Conservation (phyloP, 2,797 vertebrate species). For the Naso thynnoides region DNA sequence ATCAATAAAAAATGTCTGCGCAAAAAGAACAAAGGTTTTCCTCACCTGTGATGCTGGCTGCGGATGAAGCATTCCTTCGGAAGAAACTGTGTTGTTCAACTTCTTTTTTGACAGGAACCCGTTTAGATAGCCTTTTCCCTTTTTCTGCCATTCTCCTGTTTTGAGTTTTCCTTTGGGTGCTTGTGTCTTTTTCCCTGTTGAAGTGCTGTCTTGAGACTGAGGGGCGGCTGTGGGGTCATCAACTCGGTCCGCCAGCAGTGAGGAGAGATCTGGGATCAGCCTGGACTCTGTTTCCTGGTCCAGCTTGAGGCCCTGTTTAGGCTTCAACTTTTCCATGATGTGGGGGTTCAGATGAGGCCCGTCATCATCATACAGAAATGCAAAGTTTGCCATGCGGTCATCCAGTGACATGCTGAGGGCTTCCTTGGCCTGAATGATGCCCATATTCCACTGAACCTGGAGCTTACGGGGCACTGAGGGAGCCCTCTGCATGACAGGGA, state of each 20-base stretch:
- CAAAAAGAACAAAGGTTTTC: background rate
- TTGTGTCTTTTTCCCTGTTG: constrained; percentile 59
- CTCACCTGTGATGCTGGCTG: constrained; percentile 42
- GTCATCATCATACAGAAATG: constrained; percentile 89
- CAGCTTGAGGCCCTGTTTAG: constrained; percentile 53
- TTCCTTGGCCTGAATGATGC: constrained; percentile 91
- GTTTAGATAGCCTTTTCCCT: constrained; percentile 9
- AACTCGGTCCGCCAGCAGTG: constrained; percentile 63
- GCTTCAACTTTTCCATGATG: constrained; percentile 86
- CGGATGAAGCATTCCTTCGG: constrained; percentile 33
- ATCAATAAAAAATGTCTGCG: background rate
- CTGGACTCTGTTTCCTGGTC: constrained; percentile 34
- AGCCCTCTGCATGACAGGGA: constrained; percentile 48
- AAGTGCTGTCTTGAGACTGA: constrained; percentile 65
- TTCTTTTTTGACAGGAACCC: constrained; percentile 48
- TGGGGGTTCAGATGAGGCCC: constrained; percentile 90
- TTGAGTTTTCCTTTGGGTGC: constrained; percentile 45
- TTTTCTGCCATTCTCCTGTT: constrained; percentile 20
- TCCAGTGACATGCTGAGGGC: constrained; percentile 87
- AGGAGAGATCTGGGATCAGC: constrained; percentile 57
- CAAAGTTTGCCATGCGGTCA: constrained; percentile 90
- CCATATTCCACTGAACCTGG: constrained; percentile 92
- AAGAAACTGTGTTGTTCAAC: constrained; percentile 15
- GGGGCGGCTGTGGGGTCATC: background rate
- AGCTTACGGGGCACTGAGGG: constrained; percentile 90